Base-by-base conservation (phyloP, 2,888 invertebrate species). In the Bellardia pandia region DNA sequence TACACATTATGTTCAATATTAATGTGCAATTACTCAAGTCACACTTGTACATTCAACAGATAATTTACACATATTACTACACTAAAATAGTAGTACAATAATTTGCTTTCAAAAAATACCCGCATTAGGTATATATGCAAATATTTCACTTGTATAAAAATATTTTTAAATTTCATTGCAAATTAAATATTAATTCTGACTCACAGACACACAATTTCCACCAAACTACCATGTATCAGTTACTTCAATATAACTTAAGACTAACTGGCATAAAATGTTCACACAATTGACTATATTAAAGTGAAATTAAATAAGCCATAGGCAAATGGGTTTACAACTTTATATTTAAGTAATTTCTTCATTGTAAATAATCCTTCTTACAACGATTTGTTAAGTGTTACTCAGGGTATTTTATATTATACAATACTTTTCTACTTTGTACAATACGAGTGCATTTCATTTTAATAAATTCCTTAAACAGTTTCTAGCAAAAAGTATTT, bases 331-430 rank as follows among this genome's bases (percentile, higher is more conserved):
- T 14, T 75, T 7, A 60, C 33, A 48, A 51, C 33, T 75, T 62
- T 40, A 30, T 74, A 23, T 23, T 23, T 23, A 30, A 16, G 42
- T 60, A 45, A 56, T 45, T 40, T 23, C 16, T 74, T 45, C 42
- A 13, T 23, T 62, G 33, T 62, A 71, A 53, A 53, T 69, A 69
- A 51, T 45, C 45, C 9, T 42, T 3, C 33, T 48, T 75, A 60
- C 64, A 75, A 51, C 62, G 62, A 13, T 62, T n/a, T 13, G 1
- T 51, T 76, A 76, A 76, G 75, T 23, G 16, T 16, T 23, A 51
- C 16, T 76, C 23, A 51, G 11, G 64, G 37, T 11, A 48, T 37
- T 76, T 76, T 16, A n/a, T 14, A 51, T 48, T 48, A 60, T n/a
- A 42, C 2, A 23, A 58, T 40, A 3, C 40, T 51, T 37, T 11